Base-by-base conservation (phyloP, 2,888 invertebrate species). In the Chloroclysta siterata region DNA sequence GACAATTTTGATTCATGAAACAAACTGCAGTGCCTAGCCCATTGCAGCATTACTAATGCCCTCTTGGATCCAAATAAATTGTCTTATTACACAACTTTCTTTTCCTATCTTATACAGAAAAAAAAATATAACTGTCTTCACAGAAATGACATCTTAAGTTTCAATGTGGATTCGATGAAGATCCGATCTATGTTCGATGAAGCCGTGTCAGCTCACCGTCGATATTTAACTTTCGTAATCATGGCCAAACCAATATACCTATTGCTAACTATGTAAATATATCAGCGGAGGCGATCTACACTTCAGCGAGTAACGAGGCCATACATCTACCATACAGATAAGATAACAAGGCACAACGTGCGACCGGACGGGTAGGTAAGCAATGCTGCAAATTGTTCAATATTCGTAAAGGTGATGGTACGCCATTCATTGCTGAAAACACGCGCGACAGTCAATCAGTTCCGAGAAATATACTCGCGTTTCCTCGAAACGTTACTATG, bases 401-500 rank as follows among this genome's bases (percentile, higher is more conserved):
- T 67, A 68, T 79, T 76, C 71, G 70, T 72, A 68, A 77, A 76
- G 75, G 70, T 74, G 75, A 70, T 74, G 73, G 72, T 74, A 75
- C 74, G 75, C 77, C 87, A 90, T 89, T 90, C 88, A 89, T 82
- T 87, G 84, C 87, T 90, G 89, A 91, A 90, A 90, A 85, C 84
- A 79, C 82, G 84, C 83, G 87, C 87, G 88, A 89, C 88, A 85
- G 82, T 79, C 84, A 81, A 87, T 89, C 85, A 81, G 79, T 92
- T 89, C 92, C 72, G 83, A 88, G 92, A 92, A 92, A 88, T 78
- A 79, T 86, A 90, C 86, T 86, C 89, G 90, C 85, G 86, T 85
- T 93, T 92, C 92, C 88, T 87, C 89, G 92, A 93, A 93, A 83
- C 85, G 87, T 87, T 88, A 91, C 90, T 90, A 91, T 81, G 74